Conservation (phyloP, 30 jellyfish, hydroid and myxozoan species). For the Chrysaora quinquecirrha region DNA sequence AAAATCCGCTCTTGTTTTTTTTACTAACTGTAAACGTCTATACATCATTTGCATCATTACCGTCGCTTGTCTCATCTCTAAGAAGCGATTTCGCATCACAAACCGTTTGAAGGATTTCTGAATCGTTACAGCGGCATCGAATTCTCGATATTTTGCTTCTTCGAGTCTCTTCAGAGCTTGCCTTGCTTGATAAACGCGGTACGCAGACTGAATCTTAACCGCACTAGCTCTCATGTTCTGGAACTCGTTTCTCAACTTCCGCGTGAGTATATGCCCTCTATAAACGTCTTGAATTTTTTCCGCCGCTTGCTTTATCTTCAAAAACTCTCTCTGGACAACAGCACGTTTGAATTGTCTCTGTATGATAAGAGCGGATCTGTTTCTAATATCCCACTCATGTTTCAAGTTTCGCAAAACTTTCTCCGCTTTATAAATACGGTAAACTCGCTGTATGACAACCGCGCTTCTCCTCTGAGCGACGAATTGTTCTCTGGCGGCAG, state of each 20-base stretch:
- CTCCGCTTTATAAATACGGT: slow-evolving; percentile 7
- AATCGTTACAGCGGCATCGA: slow-evolving; percentile 30
- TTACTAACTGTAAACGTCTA: not conserved
- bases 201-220: slow-evolving; percentile 55
- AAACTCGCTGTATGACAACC: slow-evolving; percentile 6
- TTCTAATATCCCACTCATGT: not conserved
- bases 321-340: slow-evolving; percentile 2
- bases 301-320: slow-evolving; percentile 18
- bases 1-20: slow-evolving; percentile 2
- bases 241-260: slow-evolving; percentile 9
- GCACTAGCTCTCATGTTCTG: not conserved
- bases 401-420: not conserved
- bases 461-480: not conserved
- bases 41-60: slow-evolving; percentile 33
- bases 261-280: slow-evolving; percentile 26
- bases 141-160: not conserved
- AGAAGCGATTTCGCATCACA: slow-evolving; percentile 12
- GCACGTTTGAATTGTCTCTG: slow-evolving; percentile 37
- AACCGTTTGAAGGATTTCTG: slow-evolving; percentile 29
- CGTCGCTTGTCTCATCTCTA: slow-evolving; percentile 33
- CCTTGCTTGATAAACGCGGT: slow-evolving; percentile 50
- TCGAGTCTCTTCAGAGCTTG: not conserved
- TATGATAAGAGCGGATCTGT: slow-evolving; percentile 29
- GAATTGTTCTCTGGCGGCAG: not conserved
- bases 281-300: slow-evolving; percentile 28